Evolutionary conservation across 2,113 vertebrate genomes (phyloP), one percentile per base, ranked within the genome.

Genomic region (Etia nguti): DNA sequence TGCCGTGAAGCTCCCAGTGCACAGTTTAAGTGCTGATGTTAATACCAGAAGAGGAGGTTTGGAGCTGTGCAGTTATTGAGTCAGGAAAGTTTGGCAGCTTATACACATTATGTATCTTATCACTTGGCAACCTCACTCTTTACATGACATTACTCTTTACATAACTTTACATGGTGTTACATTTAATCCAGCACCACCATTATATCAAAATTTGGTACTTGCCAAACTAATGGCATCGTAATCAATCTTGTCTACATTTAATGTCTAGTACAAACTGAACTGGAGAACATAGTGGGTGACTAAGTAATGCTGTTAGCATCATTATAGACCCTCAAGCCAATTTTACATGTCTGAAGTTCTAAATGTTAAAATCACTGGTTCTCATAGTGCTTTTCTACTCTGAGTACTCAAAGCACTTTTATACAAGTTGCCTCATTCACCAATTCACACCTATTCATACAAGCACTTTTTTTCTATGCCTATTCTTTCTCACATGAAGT

Each of bases 221-320:
- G 62, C n/a, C 0, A 0, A 43, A 70, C 36, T 43, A 70, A 24
- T 43, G 1, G n/a, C 12, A 70, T 70, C 5, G 0, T 24, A 43
- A 43, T 70, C 65, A 24, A 38, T 6, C 65, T 43, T 15, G 1
- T 4, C 5, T 43, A 43, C 5, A 70, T 24, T 70, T 43, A 24
- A 24, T 43, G 38, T 70, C n/a, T 43, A 24, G 24, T 15, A 43
- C 0, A 43, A 43, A 70, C 36, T 43, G n/a, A 43, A 75, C 15
- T 48, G 41, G 41, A 48, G 22, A 46, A 48, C 41, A 73, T 16
- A 22, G 38, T 43, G 46, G 3, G 15, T 18, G 6, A 16, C 46
- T 50, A 50, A 18, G 16, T 18, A 18, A 18, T 2, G 15, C 46
- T 16, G 46, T 16, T 48, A 48, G 2, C 15, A 48, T 7, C 2